Base-by-base conservation (phyloP, 2,113 vertebrate species). In the Sclerurus mexicanus region DNA sequence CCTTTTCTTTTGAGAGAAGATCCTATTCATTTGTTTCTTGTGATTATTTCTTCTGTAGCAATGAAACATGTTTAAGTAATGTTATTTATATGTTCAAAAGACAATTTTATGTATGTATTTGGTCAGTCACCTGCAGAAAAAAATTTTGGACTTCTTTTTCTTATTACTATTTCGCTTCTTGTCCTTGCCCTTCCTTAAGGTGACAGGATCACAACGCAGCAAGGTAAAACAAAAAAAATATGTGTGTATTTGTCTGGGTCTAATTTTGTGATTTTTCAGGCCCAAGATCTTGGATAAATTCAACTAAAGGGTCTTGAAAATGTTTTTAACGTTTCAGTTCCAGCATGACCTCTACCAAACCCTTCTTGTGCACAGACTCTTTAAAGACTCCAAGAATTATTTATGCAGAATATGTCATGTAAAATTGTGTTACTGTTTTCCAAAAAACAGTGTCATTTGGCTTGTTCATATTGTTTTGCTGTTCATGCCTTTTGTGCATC, bases 121-220 rank as follows among this genome's bases (percentile, higher is more conserved):
- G 92, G 87, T 96, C 96, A 96, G 69, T 95, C 93, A 83, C 98
- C 97, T 97, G 87, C 88, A 74, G 93, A 98, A 97, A 98, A 72
- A 74, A 94, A 75, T 3, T 63, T 93, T 97, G 95, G 96, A 91
- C 87, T 94, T 92, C 69, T 96, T 96, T 97, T 98, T 98, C 98
- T 98, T 98, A 98, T 97, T 98, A 94, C 94, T 96, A 90, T 98
- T 98, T 98, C 72, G 94, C 98, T 98, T 98, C 98, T 98, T 98
- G 97, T 98, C 98, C 98, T 98, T 97, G 96, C 95, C 95, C 96
- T 98, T 98, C 97, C 97, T 97, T 98, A 98, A 98, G 98, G 98
- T 98, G 98, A 98, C 98, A 98, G 98, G 98, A 98, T 98, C 98
- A 80, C 98, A 98, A 79, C 98, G 98, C 97, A 98, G 98, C 98